Percentiles rank a stretch among this genome's conserved stretches.
Conservation (phyloP, 2,888 invertebrate genomes). For the Drosophila peninsularis region DNA sequence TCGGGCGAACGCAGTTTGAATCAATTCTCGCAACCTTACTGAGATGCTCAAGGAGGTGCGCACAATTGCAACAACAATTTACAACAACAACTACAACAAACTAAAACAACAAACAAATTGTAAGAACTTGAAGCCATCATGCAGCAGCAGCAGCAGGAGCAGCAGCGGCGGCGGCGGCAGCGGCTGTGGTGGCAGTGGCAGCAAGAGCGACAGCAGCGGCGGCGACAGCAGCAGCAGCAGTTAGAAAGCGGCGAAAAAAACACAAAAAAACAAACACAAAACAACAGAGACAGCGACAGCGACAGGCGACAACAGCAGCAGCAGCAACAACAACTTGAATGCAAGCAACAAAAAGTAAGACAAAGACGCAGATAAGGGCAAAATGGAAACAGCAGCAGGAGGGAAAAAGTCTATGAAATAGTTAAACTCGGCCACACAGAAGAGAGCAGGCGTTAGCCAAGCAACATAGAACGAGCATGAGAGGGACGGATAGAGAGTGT, state of each 20-base stretch:
- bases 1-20: constrained; percentile 83
- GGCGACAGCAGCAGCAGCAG: constrained; percentile 42
- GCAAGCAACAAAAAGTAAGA: constrained; percentile 34
- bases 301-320: constrained; percentile 28
- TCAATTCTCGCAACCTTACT: constrained; percentile 85
- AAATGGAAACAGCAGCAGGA: constrained; percentile 32
- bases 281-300: constrained; percentile 34
- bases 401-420: constrained; percentile 30
- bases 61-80: constrained; percentile 68
- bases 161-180: constrained; percentile 17
- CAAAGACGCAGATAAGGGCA: constrained; percentile 33
- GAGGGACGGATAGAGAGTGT: constrained; percentile 1
- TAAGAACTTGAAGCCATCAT: constrained; percentile 63
- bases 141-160: constrained; percentile 26
- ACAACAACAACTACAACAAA: constrained; percentile 57
- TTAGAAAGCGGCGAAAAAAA: constrained; percentile 21
- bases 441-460: constrained; percentile 16
- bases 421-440: constrained; percentile 29
- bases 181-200: constrained; percentile 26
- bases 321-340: constrained; percentile 39
- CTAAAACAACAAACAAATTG: constrained; percentile 65
- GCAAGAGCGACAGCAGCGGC: constrained; percentile 12
- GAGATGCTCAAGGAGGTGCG: constrained; percentile 72
- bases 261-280: not conserved
- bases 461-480: constrained; percentile 1